phyloP scores from a whole-genome alignment of 2,113 vertebrate species.

The Lepisosteus osseus region DNA sequence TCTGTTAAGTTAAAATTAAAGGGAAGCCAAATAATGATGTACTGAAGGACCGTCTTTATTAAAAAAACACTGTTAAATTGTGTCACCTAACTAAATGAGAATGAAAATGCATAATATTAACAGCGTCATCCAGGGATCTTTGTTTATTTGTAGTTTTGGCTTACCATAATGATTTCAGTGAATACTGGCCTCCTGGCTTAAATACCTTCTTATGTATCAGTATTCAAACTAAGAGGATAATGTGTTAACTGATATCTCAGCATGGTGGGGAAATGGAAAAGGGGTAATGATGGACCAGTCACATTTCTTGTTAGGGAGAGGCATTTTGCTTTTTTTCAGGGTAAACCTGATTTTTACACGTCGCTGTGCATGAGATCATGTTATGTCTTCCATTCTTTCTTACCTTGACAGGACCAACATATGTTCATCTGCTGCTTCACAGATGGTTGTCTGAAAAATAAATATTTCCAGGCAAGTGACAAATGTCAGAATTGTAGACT shows the following conservation, averaged over 20 bases:
- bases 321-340: conserved; percentile 32
- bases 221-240: conserved; percentile 71
- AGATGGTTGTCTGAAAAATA: too few relatives aligned
- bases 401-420: too few relatives aligned
- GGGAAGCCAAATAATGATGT: too few relatives aligned
- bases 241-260: conserved; percentile 74
- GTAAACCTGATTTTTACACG: too few relatives aligned
- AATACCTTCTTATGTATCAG: conserved; percentile 59
- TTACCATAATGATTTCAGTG: conserved; percentile 16
- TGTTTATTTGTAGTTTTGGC: neutral
- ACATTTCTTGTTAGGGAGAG: conserved; percentile 55
- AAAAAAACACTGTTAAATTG: too few relatives aligned
- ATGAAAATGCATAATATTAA: conserved; percentile 1
- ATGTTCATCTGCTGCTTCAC: conserved; percentile 24
- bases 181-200: conserved; percentile 46
- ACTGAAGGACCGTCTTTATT: too few relatives aligned
- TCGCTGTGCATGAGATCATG: too few relatives aligned
- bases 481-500: too few relatives aligned
- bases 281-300: conserved; percentile 67
- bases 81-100: too few relatives aligned
- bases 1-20: too few relatives aligned
- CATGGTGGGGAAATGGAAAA: conserved; percentile 63
- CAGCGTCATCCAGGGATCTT: neutral
- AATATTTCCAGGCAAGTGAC: too few relatives aligned
- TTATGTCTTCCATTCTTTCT: too few relatives aligned